Base-by-base conservation (phyloP, 2,888 invertebrate species). In the Macaria liturata region DNA sequence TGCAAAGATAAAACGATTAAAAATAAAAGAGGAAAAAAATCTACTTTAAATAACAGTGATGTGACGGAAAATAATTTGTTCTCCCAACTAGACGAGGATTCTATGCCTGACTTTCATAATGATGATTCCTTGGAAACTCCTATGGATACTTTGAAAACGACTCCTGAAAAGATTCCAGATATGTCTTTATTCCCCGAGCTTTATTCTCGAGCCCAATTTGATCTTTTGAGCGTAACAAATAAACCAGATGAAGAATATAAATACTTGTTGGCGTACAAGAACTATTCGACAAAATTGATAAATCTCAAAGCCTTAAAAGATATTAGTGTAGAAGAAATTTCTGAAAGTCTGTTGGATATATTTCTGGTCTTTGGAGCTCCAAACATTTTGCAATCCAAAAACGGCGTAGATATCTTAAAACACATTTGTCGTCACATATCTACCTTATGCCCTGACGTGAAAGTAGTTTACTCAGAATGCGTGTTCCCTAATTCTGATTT, bases 341-440 rank as follows among this genome's bases (percentile, higher is more conserved):
- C 76, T 5, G 77, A 84, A 20, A 70, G 63, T 8, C 60, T 84
- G 39, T 60, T 84, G 48, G 82, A 78, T 31, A 81, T 84, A 61
- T 85, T 83, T 61, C 68, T 84, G 8, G 67, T 76, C 2, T 84
- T 84, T 47, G 85, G 85, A 9, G 78, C 83, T 3, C 84, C 84
- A 9, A 84, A 84, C 64, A 76, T 85, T 65, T 71, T 85, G 42
- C 84, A 82, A 62, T 83, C 81, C 0, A 82, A 82, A 60, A 84
- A 85, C 39, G 83, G 83, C 3, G 59, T 75, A 8, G 60, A 69
- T 0, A 67, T 84, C 4, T 64, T 73, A n/a, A 78, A 75, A 34
- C 75, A 78, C 37, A 80, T 85, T 55, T 83, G 83, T 55, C 74
- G 74, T 51, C 67, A 74, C 9, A 72, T 84, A 59, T 68, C 74